Base-by-base conservation (phyloP, 2,797 vertebrate species). In the Scomberomorus guttatus region DNA sequence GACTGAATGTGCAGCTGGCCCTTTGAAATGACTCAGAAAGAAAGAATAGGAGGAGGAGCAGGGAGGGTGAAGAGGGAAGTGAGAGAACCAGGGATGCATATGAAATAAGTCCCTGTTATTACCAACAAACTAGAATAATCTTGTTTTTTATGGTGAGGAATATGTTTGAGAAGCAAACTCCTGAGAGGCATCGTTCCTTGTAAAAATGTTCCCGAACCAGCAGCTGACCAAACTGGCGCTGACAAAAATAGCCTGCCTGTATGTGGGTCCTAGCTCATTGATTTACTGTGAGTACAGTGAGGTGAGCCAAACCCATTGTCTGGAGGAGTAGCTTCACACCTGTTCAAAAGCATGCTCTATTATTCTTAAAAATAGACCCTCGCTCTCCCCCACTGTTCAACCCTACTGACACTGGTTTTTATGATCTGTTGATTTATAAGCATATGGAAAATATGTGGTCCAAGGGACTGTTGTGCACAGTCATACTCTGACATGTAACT, bases 341-440 rank as follows among this genome's bases (percentile, higher is more conserved):
- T 95, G 94, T 94, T 95, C 86, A 72, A 74, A 83, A 83, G 71
- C 83, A 64, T 18, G 42, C 57, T 92, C 87, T 90, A 89, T 94
- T 91, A 86, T 85, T 86, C 82, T 90, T 92, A 93, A 91, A 94
- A 93, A 94, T 94, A 94, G 88, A 90, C 77, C 70, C 76, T 20
- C n/a, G 0, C 42, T 42, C 78, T 42, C 77, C 57, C 67, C 59
- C 63, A 12, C 75, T 18, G 79, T 70, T 81, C 83, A 66, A 67
- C 60, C 62, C 62, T 18, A 58, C 75, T 66, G 72, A 85, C 87
- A 83, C 39, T 57, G 52, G 24, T 61, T 85, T 90, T 92, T 87
- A 92, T 63, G 78, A 87, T 66, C 77, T n/a, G 34, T 11, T 79
- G 79, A 92, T 93, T 92, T 90, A 92, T 82, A 68, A 79, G 69